Evolutionary conservation across 1,140 invertebrate species (phyloP), one percentile per base, ranked within the genome.

Genomic region (Coelopa frigida): DNA sequence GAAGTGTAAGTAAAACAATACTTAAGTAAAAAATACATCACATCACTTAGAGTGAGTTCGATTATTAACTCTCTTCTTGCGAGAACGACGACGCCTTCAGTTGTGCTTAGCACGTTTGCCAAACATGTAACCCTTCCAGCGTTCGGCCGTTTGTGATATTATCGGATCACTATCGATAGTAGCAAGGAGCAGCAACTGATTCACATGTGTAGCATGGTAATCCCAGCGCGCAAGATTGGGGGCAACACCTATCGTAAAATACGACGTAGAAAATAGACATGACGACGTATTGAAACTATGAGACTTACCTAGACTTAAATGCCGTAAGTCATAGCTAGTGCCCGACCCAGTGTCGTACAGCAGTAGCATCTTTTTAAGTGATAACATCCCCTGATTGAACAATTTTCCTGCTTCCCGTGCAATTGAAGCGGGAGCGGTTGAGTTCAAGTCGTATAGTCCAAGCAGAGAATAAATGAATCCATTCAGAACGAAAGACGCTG

Each of bases 401-500:
- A 97, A 75, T 51, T 79, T 72, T 36, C 78, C 77, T 11, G 86
- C 86, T 61, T 88, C 81, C 6, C 80, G 76, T 12, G 76, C 73
- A 5, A 77, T 76, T 42, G 72, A 68, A 18, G 71, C 72, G 18
- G 78, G 80, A 4, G 82, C 81, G 14, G 84, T 78, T 57, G 78
- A 81, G 55, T 83, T 81, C 21, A 97, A 72, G 75, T 99, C 95
- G 65, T 98, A 97, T 1, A 99, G 75, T 3, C 96, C 96, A 44
- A 99, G 79, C 2, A 99, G 76, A 0, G 95, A 93, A 72, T 97
- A 99, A 55, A 99, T 96, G 71, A 99, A 99, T 22, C 96, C 96
- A 73, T 99, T 99, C 2, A 99, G 79, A 7, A 99, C 94, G 72
- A 95, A 98, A 3, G 89, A 89, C 4, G 90, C 79, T 0, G 95